A percentile compares a stretch with the other conserved stretches of the same genome.
These are phyloP conservation scores for Drosophila neonasuta DNA, from an alignment of 2,888 invertebrate species.

Conservation along the genomic window DNA sequence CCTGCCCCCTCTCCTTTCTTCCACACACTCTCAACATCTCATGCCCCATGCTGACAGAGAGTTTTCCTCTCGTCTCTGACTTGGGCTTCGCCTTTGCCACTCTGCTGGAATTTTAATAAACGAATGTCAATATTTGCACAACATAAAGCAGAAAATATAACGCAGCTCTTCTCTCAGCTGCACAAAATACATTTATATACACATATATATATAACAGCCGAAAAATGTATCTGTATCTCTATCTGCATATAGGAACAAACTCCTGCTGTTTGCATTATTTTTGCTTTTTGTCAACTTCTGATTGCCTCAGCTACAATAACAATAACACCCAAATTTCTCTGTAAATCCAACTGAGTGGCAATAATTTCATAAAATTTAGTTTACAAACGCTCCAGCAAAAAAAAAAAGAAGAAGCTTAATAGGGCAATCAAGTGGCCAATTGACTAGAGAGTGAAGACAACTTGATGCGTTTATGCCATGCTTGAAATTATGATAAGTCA, in stretches of 20 bases:
- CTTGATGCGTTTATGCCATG: neutral
- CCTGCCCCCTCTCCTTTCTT: neutral
- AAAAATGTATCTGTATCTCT: neutral
- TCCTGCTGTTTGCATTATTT: slow-evolving; percentile 53
- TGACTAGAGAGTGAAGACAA: slow-evolving; percentile 6
- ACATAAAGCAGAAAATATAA: slow-evolving; percentile 75
- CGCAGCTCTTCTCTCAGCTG: slow-evolving; percentile 40
- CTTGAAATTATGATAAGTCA: neutral
- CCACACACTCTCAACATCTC: slow-evolving; percentile 29
- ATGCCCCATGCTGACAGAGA: slow-evolving; percentile 63
- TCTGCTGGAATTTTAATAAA: slow-evolving; percentile 79
- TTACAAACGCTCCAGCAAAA: slow-evolving; percentile 1
- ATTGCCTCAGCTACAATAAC: slow-evolving; percentile 33
- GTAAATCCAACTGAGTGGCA: slow-evolving; percentile 27
- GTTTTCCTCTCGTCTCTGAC: slow-evolving; percentile 12
- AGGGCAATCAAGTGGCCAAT: slow-evolving; percentile 16
- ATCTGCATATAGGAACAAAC: slow-evolving; percentile 23
- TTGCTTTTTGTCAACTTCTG: slow-evolving; percentile 25
- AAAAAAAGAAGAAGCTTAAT: slow-evolving; percentile 1
- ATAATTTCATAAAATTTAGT: slow-evolving; percentile 24
- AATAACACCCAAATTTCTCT: slow-evolving; percentile 9
- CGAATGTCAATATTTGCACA: slow-evolving; percentile 80
- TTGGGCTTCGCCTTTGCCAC: slow-evolving; percentile 64
- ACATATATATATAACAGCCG: neutral
- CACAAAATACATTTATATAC: slow-evolving; percentile 21